Conservation (phyloP, 1,140 invertebrate genomes). For the Papilio aristodemus region DNA sequence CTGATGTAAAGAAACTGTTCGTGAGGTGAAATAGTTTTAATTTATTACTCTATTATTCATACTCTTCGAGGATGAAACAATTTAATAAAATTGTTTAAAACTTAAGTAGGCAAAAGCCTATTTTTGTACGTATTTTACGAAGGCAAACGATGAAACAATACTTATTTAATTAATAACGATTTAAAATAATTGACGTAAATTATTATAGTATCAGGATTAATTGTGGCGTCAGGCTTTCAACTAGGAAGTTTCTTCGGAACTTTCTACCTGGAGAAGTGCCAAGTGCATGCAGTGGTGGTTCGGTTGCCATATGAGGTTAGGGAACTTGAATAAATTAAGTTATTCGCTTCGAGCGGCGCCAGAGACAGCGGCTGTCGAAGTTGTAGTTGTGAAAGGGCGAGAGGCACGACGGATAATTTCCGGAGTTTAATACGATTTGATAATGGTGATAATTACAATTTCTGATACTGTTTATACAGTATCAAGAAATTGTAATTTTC, state of each 20-base stretch:
- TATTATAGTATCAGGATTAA: constrained; percentile 16
- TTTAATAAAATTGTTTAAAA: too few relatives aligned
- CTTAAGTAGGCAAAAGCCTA: too few relatives aligned
- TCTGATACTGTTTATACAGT: too few relatives aligned
- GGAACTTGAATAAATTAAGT: constrained; percentile 37
- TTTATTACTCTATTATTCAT: too few relatives aligned
- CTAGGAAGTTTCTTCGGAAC: constrained; percentile 31
- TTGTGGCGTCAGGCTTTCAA: constrained; percentile 36
- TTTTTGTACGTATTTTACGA: too few relatives aligned
- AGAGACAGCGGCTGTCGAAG: constrained; percentile 28
- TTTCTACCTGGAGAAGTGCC: constrained; percentile 38
- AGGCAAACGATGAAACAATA: neutral
- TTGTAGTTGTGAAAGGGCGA: constrained; percentile 11
- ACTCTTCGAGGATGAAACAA: too few relatives aligned
- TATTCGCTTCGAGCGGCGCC: constrained; percentile 37
- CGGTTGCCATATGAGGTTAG: constrained; percentile 35
- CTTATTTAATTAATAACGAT: neutral
- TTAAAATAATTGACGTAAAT: neutral
- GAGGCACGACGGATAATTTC: neutral
- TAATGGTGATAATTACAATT: neutral
- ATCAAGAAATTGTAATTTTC: too few relatives aligned
- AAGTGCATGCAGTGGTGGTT: constrained; percentile 21
- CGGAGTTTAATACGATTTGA: neutral
- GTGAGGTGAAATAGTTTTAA: too few relatives aligned
- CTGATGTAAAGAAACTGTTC: too few relatives aligned